phyloP scores from a whole-genome alignment of 2,797 vertebrate species.

The Sparus aurata region DNA sequence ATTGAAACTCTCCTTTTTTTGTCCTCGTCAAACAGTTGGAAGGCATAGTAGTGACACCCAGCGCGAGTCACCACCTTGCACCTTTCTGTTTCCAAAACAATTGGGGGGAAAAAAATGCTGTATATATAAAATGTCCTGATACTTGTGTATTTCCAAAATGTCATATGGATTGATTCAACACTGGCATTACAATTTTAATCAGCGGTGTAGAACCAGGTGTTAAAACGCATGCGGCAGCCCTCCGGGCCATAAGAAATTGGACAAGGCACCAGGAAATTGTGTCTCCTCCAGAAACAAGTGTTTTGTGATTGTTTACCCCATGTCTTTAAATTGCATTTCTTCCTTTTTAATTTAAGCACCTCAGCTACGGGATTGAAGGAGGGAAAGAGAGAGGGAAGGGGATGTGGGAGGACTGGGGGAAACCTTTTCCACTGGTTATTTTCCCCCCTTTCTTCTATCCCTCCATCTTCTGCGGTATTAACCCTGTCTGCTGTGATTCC shows the following conservation, averaged over 20 bases:
- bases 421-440: conserved; percentile 69
- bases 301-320: conserved; percentile 91
- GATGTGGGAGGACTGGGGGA: conserved; percentile 52
- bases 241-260: conserved; percentile 89
- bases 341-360: conserved; percentile 90
- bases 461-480: conserved; percentile 87
- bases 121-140: conserved; percentile 82
- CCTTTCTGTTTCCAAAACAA: conserved; percentile 76
- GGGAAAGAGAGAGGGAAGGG: conserved; percentile 62
- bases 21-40: conserved; percentile 78
- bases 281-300: conserved; percentile 87
- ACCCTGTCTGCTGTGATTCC: conserved; percentile 85
- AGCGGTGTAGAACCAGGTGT: conserved; percentile 90
- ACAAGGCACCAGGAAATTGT: conserved; percentile 90
- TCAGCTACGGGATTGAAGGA: conserved; percentile 79
- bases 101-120: conserved; percentile 62
- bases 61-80: conserved; percentile 71
- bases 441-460: conserved; percentile 52
- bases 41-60: conserved; percentile 74
- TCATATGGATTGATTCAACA: conserved; percentile 90
- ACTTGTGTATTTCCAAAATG: conserved; percentile 88
- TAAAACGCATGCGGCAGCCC: conserved; percentile 86
- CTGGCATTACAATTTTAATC: conserved; percentile 91
- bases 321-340: conserved; percentile 96
- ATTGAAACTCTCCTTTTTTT: conserved; percentile 65